Percentiles rank a stretch among this genome's conserved stretches.
These are phyloP conservation scores for Chionoecetes opilio DNA, from an alignment of 1,140 invertebrate genomes.

Conservation along the genomic window DNA sequence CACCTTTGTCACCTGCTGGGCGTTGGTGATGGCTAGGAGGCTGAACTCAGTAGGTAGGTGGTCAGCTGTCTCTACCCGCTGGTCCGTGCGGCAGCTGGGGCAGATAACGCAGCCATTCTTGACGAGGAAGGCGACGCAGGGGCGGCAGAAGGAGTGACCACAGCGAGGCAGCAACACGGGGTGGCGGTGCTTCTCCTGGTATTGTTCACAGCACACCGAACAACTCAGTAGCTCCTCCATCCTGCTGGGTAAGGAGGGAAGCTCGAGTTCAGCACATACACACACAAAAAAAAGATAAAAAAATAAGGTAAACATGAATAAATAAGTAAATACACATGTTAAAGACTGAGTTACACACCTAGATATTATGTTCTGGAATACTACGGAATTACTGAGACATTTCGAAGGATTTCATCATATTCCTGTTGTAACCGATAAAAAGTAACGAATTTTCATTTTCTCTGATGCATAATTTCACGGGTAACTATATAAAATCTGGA, in stretches of 20 bases:
- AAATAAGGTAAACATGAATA: too few relatives aligned
- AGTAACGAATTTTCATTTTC: too few relatives aligned
- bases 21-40: constrained; percentile 77
- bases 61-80: constrained; percentile 76
- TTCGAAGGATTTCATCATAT: too few relatives aligned
- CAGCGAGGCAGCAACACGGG: constrained; percentile 80
- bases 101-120: constrained; percentile 76
- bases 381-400: too few relatives aligned
- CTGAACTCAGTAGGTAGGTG: constrained; percentile 77
- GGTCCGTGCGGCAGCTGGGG: constrained; percentile 78
- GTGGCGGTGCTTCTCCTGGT: constrained; percentile 76
- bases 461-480: too few relatives aligned
- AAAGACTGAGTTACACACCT: not conserved
- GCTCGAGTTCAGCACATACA: not conserved
- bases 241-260: constrained; percentile 25
- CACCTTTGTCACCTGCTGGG: constrained; percentile 76
- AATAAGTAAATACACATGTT: too few relatives aligned
- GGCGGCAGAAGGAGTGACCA: constrained; percentile 81
- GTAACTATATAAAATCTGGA: too few relatives aligned
- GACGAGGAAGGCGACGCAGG: constrained; percentile 77
- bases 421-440: too few relatives aligned
- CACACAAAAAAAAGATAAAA: too few relatives aligned
- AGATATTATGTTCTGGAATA: too few relatives aligned
- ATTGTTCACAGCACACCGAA: constrained; percentile 79
- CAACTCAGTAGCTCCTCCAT: constrained; percentile 80